phyloP scores from a whole-genome alignment of 2,797 vertebrate species.

The Urosaurus nigricauda region DNA sequence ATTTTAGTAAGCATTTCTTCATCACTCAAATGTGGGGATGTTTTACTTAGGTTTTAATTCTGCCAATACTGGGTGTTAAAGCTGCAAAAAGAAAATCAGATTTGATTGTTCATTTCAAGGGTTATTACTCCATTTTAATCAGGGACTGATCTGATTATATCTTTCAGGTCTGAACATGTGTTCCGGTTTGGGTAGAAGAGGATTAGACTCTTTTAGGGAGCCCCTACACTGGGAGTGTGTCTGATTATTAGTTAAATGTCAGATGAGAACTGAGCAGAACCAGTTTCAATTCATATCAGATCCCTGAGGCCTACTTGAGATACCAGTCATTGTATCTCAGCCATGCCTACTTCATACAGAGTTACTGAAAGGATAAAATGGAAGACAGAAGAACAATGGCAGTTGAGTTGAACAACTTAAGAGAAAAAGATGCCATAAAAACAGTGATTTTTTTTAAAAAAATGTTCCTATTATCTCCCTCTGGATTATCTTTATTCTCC shows the following conservation, averaged over 20 bases:
- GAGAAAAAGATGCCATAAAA: not conserved
- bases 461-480: not conserved
- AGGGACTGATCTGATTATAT: not conserved
- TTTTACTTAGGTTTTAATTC: not conserved
- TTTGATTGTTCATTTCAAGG: not conserved
- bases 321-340: not conserved
- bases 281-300: not conserved
- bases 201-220: not conserved
- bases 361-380: not conserved
- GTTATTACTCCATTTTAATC: not conserved
- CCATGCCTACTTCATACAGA: not conserved
- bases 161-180: not conserved
- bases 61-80: not conserved
- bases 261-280: not conserved
- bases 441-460: too few relatives aligned
- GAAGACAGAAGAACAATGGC: not conserved
- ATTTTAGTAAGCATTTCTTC: not conserved
- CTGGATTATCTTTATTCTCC: not conserved
- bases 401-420: not conserved
- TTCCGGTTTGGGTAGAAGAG: not conserved
- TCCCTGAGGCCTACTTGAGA: not conserved
- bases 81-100: not conserved
- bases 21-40: not conserved
- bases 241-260: not conserved
- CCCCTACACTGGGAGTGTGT: too few relatives aligned